phyloP scores from a whole-genome alignment of 2,797 vertebrate species.

The Euthynnus affinis region DNA sequence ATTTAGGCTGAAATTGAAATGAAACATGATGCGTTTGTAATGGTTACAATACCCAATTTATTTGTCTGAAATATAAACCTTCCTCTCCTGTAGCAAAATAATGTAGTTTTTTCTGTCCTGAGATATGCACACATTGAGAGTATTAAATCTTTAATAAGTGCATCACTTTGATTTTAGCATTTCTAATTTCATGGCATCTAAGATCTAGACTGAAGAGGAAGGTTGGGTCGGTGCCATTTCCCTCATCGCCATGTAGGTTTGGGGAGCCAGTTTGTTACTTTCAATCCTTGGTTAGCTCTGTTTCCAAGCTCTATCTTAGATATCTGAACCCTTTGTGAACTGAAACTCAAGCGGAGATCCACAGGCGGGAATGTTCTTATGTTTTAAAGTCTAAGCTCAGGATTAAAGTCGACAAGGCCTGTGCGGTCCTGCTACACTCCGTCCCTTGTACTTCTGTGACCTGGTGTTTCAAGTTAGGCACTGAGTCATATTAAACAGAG shows the following conservation, averaged over 20 bases:
- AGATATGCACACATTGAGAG: background rate
- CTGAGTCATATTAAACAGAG: background rate
- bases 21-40: background rate
- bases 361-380: constrained; percentile 1
- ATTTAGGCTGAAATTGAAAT: constrained; percentile 9
- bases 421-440: constrained; percentile 6
- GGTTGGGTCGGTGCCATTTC: background rate
- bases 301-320: constrained; percentile 21
- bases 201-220: background rate
- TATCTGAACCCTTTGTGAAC: constrained; percentile 42
- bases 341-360: constrained; percentile 24
- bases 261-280: constrained; percentile 23
- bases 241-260: background rate
- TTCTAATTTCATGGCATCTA: background rate
- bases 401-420: constrained; percentile 31
- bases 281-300: constrained; percentile 21
- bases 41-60: background rate
- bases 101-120: background rate
- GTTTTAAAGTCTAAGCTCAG: constrained; percentile 5
- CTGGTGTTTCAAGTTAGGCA: constrained; percentile 8
- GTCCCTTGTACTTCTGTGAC: constrained; percentile 2
- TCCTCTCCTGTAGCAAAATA: background rate
- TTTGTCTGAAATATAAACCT: background rate
- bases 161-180: background rate
- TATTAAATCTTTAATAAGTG: background rate